Conservation (phyloP, 1,140 invertebrate species). For the Phocides pigmalion region DNA sequence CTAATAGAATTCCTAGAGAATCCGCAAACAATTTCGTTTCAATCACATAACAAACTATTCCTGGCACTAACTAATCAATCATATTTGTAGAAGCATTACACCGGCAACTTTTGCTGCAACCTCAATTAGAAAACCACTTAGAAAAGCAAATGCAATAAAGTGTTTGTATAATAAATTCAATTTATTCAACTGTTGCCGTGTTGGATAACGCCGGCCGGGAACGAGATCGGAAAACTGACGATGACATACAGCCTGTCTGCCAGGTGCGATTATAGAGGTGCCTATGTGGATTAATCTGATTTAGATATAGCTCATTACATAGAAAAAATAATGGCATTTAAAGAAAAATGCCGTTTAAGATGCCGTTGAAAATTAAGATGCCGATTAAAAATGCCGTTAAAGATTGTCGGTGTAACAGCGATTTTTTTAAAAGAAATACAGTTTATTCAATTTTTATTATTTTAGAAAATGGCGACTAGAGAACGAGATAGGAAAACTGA, state of each 20-base stretch:
- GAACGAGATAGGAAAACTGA: no score
- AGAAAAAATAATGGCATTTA: no score
- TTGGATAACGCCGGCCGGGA: slow-evolving; percentile 16
- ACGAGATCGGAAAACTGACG: slow-evolving; percentile 28
- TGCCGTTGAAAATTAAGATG: no score
- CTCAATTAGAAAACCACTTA: slow-evolving; percentile 32
- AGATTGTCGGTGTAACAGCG: no score
- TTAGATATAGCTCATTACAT: no score
- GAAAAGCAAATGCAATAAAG: slow-evolving; percentile 18
- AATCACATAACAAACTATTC: slow-evolving; percentile 12
- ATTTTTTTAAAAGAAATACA: no score
- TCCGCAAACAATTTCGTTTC: slow-evolving; percentile 21
- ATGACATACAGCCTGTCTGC: slow-evolving; percentile 1
- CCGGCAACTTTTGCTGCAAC: slow-evolving; percentile 27
- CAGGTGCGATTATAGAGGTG: slow-evolving; percentile 6
- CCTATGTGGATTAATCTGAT: background rate
- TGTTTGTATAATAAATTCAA: slow-evolving; percentile 33
- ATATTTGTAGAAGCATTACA: slow-evolving; percentile 33
- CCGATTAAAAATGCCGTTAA: no score
- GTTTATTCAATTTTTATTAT: no score
- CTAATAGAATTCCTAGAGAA: slow-evolving; percentile 22
- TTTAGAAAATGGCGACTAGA: no score
- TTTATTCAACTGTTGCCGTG: slow-evolving; percentile 30
- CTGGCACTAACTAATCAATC: slow-evolving; percentile 18
- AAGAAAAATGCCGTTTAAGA: no score